Percentiles rank a stretch among this genome's conserved stretches.
Evolutionary conservation across 2,888 invertebrate species (phyloP).

Genomic region (Sarcophaga carnaria): DNA sequence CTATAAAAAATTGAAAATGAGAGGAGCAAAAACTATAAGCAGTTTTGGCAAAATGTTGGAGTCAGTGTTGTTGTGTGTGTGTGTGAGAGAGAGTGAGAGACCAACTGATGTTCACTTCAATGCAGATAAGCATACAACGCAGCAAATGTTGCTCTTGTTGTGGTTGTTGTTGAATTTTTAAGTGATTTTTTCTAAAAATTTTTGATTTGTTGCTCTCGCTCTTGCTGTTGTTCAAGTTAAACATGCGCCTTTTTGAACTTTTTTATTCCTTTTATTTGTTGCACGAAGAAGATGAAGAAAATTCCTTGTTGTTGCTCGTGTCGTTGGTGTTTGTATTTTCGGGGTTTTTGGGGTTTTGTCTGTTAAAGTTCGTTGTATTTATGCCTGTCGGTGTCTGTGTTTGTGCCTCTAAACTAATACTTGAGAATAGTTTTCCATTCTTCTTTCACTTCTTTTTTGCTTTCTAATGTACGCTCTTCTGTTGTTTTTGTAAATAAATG

Average conservation of each 20-base stretch:
- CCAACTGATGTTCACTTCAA: conserved; percentile 72
- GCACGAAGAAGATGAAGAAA: conserved; percentile 5
- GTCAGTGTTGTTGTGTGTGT: too few species aligned
- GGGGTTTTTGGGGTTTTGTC: conserved; percentile 52
- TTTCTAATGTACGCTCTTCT: background rate
- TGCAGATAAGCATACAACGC: conserved; percentile 76
- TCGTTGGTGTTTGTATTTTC: conserved; percentile 25
- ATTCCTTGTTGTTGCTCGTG: conserved; percentile 1
- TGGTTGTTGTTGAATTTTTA: conserved; percentile 9
- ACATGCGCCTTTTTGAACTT: conserved; percentile 62
- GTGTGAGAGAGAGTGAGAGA: background rate
- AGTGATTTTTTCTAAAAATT: background rate
- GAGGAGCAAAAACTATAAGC: too few species aligned
- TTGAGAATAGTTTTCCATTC: conserved; percentile 47
- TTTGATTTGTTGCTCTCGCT: conserved; percentile 26
- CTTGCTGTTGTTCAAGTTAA: conserved; percentile 49
- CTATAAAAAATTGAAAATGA: too few species aligned
- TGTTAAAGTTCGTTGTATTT: conserved; percentile 33
- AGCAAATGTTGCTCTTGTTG: conserved; percentile 40
- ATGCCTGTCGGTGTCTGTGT: background rate
- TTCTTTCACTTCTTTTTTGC: background rate
- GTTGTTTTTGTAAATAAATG: background rate
- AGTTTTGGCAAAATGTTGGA: too few species aligned
- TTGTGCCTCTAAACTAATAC: conserved; percentile 27
- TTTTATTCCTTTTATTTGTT: conserved; percentile 51